Conservation (phyloP, 2,888 invertebrate species). For the Meteorus cinctellus region DNA sequence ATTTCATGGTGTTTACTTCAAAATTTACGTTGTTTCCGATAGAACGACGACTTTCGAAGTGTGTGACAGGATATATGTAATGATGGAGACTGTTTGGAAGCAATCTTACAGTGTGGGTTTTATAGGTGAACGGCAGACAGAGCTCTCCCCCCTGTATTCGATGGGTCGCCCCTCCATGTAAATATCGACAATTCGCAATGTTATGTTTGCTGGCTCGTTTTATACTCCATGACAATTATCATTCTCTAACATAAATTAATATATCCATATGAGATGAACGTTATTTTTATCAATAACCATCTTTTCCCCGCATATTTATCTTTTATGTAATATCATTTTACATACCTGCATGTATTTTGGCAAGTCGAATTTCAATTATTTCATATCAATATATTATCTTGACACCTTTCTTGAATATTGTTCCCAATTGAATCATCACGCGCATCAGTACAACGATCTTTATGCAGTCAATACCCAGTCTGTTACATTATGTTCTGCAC, state of each 20-base stretch:
- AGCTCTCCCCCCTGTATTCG: conserved; percentile 58
- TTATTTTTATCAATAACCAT: no score
- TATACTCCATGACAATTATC: conserved; percentile 37
- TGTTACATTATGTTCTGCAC: no score
- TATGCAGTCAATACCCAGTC: no score
- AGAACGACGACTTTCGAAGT: conserved; percentile 31
- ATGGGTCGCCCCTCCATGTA: conserved; percentile 33
- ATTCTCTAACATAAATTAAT: not conserved
- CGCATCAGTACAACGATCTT: no score
- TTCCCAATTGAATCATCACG: no score
- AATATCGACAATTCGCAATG: not conserved
- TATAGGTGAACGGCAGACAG: conserved; percentile 68
- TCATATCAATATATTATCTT: no score
- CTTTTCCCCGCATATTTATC: no score
- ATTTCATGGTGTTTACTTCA: conserved; percentile 61
- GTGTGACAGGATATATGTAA: not conserved
- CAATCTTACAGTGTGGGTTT: conserved; percentile 65
- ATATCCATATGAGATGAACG: no score
- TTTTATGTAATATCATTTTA: no score
- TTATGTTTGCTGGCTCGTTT: conserved; percentile 44
- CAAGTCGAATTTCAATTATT: no score
- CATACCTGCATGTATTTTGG: no score
- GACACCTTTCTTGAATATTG: no score
- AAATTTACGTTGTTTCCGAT: conserved; percentile 42
- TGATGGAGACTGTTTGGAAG: conserved; percentile 69